Percentiles rank a stretch among this genome's conserved stretches.
phyloP scores from a whole-genome alignment of 2,888 invertebrate species.

The Pammene aurita region DNA sequence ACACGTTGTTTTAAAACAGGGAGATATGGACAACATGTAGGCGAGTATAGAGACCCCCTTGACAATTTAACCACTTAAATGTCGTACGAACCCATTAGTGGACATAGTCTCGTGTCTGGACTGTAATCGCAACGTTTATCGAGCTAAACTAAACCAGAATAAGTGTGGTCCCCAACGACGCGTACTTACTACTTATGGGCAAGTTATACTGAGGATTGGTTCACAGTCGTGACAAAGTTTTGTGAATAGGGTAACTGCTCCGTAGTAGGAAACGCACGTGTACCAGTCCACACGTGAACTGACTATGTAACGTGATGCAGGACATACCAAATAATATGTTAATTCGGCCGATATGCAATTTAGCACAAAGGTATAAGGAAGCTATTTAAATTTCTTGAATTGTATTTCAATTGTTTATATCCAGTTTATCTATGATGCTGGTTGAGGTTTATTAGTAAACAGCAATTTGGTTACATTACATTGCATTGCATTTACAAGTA shows the following conservation, averaged over 20 bases:
- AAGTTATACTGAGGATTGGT: neutral
- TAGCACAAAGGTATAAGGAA: slow-evolving; percentile 26
- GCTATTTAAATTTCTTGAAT: neutral
- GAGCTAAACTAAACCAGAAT: neutral
- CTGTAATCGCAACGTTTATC: neutral
- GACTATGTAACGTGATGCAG: slow-evolving; percentile 35
- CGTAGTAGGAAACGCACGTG: slow-evolving; percentile 46
- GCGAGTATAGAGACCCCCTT: too few relatives aligned
- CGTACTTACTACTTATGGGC: neutral
- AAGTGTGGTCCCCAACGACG: neutral
- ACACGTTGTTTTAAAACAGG: too few relatives aligned
- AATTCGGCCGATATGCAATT: slow-evolving; percentile 28
- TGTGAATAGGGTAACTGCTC: slow-evolving; percentile 8
- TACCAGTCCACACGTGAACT: slow-evolving; percentile 36
- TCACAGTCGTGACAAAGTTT: neutral
- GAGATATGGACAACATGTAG: too few relatives aligned
- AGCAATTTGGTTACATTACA: too few relatives aligned
- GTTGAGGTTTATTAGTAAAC: neutral
- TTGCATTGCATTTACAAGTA: too few relatives aligned
- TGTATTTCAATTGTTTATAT: neutral
- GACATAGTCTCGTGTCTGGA: neutral
- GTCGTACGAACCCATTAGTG: slow-evolving; percentile 11
- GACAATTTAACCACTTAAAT: slow-evolving; percentile 7
- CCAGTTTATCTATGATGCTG: neutral
- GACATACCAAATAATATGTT: slow-evolving; percentile 31